Evolutionary conservation across 53 echinoderm and acorn worm species (phyloP).

Genomic region (Echinometra lucunter): DNA sequence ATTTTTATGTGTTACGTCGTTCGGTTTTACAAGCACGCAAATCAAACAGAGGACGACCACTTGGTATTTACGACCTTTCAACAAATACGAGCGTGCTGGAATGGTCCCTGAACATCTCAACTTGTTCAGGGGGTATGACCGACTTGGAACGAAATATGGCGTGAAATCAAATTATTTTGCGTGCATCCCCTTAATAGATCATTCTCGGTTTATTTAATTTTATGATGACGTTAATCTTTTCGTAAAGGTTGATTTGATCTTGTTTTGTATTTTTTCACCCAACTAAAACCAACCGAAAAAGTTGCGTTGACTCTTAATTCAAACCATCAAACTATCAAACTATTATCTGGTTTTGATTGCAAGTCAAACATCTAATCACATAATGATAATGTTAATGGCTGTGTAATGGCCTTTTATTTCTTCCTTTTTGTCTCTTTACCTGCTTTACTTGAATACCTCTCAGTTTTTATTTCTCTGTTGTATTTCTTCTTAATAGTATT

Average conservation of each 20-base stretch:
- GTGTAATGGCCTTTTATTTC: too few relatives aligned
- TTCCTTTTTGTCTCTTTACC: not conserved
- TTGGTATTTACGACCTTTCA: slow-evolving; percentile 58
- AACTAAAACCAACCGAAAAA: not conserved
- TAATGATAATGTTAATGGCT: not conserved
- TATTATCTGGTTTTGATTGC: not conserved
- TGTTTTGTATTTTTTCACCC: not conserved
- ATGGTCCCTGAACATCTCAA: not conserved
- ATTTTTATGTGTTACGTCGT: slow-evolving; percentile 52
- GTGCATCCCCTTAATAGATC: not conserved
- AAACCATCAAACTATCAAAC: not conserved
- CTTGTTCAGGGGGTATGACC: too few relatives aligned
- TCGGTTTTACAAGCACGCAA: slow-evolving; percentile 44
- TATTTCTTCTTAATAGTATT: too few relatives aligned
- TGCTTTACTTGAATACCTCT: not conserved
- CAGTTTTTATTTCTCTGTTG: not conserved
- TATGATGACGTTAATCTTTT: not conserved
- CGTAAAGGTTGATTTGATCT: not conserved
- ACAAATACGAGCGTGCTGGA: slow-evolving; percentile 32
- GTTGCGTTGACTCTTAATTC: not conserved
- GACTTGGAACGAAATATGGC: not conserved
- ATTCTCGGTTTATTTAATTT: not conserved
- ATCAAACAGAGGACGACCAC: slow-evolving; percentile 30
- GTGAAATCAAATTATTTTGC: not conserved
- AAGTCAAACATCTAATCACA: not conserved